Evolutionary conservation across 2,888 invertebrate species (phyloP).

Genomic region (Chouioia cunea): DNA sequence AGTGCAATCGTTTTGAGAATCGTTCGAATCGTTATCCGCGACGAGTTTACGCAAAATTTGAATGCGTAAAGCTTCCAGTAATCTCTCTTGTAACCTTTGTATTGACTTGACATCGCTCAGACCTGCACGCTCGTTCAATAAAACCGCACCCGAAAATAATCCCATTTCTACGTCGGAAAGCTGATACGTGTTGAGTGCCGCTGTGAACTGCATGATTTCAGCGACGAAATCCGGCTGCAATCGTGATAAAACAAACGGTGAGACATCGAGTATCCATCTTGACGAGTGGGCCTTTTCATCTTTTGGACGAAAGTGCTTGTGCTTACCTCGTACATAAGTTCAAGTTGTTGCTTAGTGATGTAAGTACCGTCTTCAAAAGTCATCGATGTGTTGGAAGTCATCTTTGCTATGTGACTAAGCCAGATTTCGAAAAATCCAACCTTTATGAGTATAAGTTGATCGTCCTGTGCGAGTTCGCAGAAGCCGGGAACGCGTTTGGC

Average conservation of each 20-base stretch:
- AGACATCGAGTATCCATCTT: no score
- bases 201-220: slow-evolving; percentile 85
- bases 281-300: no score
- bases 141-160: slow-evolving; percentile 86
- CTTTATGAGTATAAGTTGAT: slow-evolving; percentile 96
- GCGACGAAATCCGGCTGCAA: slow-evolving; percentile 84
- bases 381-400: slow-evolving; percentile 82
- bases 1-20: neutral
- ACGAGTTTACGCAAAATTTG: slow-evolving; percentile 71
- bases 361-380: slow-evolving; percentile 92
- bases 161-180: slow-evolving; percentile 92
- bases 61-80: slow-evolving; percentile 89
- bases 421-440: slow-evolving; percentile 97
- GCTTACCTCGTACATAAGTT: slow-evolving; percentile 86
- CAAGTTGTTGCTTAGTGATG: slow-evolving; percentile 86
- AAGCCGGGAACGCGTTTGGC: slow-evolving; percentile 96
- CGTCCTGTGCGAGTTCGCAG: slow-evolving; percentile 90
- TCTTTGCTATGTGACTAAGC: slow-evolving; percentile 87
- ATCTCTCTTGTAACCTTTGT: slow-evolving; percentile 82
- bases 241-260: slow-evolving; percentile 40
- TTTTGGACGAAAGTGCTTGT: no score
- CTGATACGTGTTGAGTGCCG: slow-evolving; percentile 79
- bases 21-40: neutral
- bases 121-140: slow-evolving; percentile 85
- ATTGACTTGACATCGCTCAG: slow-evolving; percentile 85